Evolutionary conservation across 2,113 vertebrate genomes (phyloP), one percentile per base, ranked within the genome.

Genomic region (Sander vitreus): DNA sequence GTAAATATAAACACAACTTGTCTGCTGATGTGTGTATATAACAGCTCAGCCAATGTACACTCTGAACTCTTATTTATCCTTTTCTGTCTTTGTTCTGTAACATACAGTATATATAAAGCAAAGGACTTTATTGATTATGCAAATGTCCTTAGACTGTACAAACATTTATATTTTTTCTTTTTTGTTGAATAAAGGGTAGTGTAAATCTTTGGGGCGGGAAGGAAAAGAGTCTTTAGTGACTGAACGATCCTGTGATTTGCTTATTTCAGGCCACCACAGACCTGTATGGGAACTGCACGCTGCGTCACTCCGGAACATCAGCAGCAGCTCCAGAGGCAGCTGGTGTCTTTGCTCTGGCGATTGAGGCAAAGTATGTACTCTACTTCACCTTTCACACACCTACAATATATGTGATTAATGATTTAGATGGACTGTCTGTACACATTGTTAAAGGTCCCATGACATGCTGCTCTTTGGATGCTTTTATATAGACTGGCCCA

Each of bases 281-380:
- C 93, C 87, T 99, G 85, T 99, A 99, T 13, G 98, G 98, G 71
- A 99, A 99, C 95, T 99, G 98, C 85, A 99, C 98, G 0, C 94
- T 99, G 87, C 97, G 98, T 79, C 98, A 99, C 85, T 99, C 98
- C 0, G 98, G 98, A 85, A 99, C 98, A 1, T 99, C 98, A 23
- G 98, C 98, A 19, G 98, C 98, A 48, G 98, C 98, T 85, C 98
- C 98, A 0, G 98, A 99, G 89, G 98, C 98, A 50, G 98, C 98
- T 1, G 98, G 98, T 2, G 98, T 99, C 81, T 99, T 99, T 59
- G 98, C 98, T 60, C 91, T 99, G 93, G 97, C 98, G 70, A 93
- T 99, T 83, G 98, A 99, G 92, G 98, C 98, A 83, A 99, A 99
- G 98, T 99, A 97, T 73, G 98, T 96, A 62, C 50, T 87, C 67